phyloP scores from a whole-genome alignment of 1,140 invertebrate genomes.

The Trachymyrmex cornetzi region DNA sequence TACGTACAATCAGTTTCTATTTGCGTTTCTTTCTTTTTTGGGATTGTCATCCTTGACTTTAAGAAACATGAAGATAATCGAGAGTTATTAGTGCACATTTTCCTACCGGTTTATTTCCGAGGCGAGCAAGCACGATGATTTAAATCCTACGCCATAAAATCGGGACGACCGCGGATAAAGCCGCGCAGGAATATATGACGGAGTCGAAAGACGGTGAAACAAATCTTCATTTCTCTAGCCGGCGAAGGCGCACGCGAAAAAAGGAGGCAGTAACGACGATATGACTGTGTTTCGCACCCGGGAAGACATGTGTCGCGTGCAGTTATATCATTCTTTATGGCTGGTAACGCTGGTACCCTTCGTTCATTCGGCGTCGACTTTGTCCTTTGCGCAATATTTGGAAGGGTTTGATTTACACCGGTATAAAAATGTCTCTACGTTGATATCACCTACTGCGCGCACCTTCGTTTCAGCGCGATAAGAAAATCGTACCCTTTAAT shows the following conservation, averaged over 20 bases:
- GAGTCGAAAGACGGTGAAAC: conserved; percentile 73
- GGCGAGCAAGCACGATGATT: conserved; percentile 33
- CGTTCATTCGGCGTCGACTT: conserved; percentile 76
- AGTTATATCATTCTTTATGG: conserved; percentile 87
- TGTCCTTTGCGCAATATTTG: conserved; percentile 81
- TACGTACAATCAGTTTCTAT: background rate
- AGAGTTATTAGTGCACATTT: conserved; percentile 54
- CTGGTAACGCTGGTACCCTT: conserved; percentile 78
- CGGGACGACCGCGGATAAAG: conserved; percentile 37
- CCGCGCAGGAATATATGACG: conserved; percentile 59
- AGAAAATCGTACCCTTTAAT: conserved; percentile 21
- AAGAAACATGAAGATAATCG: conserved; percentile 26
- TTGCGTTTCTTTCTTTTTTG: background rate
- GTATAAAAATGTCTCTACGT: conserved; percentile 82
- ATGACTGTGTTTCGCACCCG: conserved; percentile 75
- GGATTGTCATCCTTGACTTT: background rate
- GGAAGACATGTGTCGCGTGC: conserved; percentile 86
- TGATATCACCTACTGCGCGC: conserved; percentile 66
- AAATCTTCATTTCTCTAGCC: conserved; percentile 84
- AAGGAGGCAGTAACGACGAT: conserved; percentile 57
- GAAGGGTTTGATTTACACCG: conserved; percentile 84
- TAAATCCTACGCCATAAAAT: conserved; percentile 57
- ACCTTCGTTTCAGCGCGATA: background rate
- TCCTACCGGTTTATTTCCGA: conserved; percentile 10
- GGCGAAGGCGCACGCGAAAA: conserved; percentile 43